Evolutionary conservation across 2,113 vertebrate species (phyloP), one percentile per base, ranked within the genome.

Genomic region (Choloepus hoffmanni): DNA sequence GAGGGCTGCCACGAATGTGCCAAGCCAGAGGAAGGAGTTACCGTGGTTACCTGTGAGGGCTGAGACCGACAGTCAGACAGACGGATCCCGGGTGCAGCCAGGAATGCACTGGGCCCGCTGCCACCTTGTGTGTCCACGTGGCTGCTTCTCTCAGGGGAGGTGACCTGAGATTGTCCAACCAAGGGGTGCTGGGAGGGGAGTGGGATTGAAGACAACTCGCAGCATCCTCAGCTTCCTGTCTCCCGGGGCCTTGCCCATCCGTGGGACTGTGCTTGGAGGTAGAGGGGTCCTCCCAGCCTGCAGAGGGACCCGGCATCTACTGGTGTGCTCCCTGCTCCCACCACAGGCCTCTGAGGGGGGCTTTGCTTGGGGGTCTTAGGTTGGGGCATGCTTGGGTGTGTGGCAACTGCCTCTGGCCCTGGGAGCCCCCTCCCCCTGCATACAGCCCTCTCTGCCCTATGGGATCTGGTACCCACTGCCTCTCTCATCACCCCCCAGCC

Each of bases 91-190:
- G 70, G 73, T 65, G 58, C 97, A 77, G 94, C 96, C 84, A 90
- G 72, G 85, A 76, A 96, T 90, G 70, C 0, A 90, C 95, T 19
- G 0, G 23, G 60, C 33, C 14, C 33, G 10, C 65, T 62, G 95
- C 83, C 76, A 36, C 82, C 26, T 11, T 5, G 28, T n/a, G 95
- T 92, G 91, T 24, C 7, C 15, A 70, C 48, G 78, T 73, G 97
- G 97, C 95, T 97, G 97, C 93, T 96, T 70, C 43, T 73, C 55
- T 77, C 60, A 60, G 62, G 94, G 91, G 7, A 92, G 97, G 76
- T 96, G 68, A 72, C 91, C 50, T 30, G 43, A 76, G 40, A 7
- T 63, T 53, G 45, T 76, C 28, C 53, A 24, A 0, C 7, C 68
- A 36, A 33, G 68, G 81, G 70, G 21, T 70, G 58, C 78, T 26